Conservation (phyloP, 2,113 vertebrate genomes). For the Nycticryphes semicollaris region DNA sequence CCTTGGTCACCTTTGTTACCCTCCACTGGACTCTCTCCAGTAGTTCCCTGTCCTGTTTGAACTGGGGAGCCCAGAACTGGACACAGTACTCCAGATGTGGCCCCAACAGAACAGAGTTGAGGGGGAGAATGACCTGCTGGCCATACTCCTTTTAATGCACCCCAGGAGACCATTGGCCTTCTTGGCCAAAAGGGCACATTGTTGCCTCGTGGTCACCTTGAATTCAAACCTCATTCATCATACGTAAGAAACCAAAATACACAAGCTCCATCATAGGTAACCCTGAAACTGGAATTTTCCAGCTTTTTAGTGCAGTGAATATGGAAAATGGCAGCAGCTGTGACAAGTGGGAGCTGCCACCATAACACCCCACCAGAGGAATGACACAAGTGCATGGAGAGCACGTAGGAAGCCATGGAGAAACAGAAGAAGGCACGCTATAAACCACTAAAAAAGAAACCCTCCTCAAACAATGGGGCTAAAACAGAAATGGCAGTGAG, state of each 20-base stretch:
- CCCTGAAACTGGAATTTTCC: neutral
- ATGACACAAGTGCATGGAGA: neutral
- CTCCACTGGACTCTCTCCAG: no score
- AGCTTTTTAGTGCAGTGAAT: neutral
- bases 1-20: no score
- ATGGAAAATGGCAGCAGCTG: neutral
- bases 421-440: neutral
- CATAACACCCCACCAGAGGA: neutral
- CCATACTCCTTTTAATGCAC: no score
- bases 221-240: neutral
- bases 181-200: no score
- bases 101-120: no score
- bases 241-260: neutral
- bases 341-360: neutral
- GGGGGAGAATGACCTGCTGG: no score
- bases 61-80: no score
- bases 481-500: neutral
- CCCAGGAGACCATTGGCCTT: no score
- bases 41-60: no score
- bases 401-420: neutral
- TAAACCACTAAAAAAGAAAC: neutral
- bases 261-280: neutral
- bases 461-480: neutral
- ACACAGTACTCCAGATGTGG: no score
- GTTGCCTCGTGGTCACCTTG: no score